Base-by-base conservation (phyloP, 1,140 invertebrate species). In the Colletes gigas region DNA sequence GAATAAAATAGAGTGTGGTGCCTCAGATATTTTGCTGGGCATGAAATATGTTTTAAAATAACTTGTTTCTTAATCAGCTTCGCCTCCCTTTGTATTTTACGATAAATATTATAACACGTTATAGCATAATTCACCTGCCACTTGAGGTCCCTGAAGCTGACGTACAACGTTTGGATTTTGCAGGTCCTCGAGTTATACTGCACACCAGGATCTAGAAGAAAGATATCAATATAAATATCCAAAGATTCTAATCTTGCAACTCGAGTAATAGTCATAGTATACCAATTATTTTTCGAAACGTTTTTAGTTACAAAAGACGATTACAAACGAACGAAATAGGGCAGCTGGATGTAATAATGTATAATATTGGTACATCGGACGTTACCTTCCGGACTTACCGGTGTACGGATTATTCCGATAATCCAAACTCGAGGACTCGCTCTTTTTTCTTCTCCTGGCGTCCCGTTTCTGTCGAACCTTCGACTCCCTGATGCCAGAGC, bases 101-200 rank as follows among this genome's bases (percentile, higher is more conserved):
- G 30, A 30, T 30, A 30, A 30, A 30, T 30, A 30, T 30, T 30
- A 30, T 30, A 30, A 47, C 44, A 47, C 41, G 12, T 57, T 19
- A n/a, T 60, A 44, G 39, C n/a, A 50, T 67, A 17, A 62, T 74
- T 93, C 91, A 97, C 96, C 94, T 98, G 96, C 98, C 97, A 98
- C 83, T 97, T 96, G 63, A 98, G 94, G 92, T 98, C 97, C 86
- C 96, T 96, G 90, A 98, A 98, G 92, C 96, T 98, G 14, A 98
- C 97, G 91, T 98, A 98, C 4, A 98, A 93, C 54, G 96, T 98
- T 91, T 97, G 97, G 86, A 98, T 97, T 92, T 97, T 97, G 92
- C 98, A 98, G 84, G 95, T 97, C 87, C 96, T 94, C 21, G 95
- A 94, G 81, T 92, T 90, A 74, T 91, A 93, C 21, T 92, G 91